These are phyloP conservation scores for Sebastes melanostomus DNA, from an alignment of 2,797 vertebrate genomes.

Conservation along the genomic window DNA sequence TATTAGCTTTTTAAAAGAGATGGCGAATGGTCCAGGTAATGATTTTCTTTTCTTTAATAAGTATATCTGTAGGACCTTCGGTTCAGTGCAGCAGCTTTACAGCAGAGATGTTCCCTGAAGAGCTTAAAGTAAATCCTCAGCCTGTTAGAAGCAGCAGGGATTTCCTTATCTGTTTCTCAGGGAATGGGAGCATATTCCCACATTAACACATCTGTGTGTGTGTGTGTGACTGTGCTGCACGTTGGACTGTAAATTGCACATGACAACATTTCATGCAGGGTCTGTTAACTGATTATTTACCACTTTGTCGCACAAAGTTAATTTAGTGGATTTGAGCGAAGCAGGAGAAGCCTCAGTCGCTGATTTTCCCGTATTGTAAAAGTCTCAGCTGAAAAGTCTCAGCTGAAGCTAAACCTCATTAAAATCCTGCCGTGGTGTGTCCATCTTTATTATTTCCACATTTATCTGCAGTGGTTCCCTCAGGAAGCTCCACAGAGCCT, in stretches of 20 bases:
- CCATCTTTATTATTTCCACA: conserved; percentile 6
- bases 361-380: conserved; percentile 2
- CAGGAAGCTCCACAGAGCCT: background rate
- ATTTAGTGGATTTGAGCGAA: conserved; percentile 3
- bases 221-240: background rate
- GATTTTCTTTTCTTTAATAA: background rate
- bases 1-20: background rate
- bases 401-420: conserved; percentile 32
- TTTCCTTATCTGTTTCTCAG: conserved; percentile 40
- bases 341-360: background rate
- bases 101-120: conserved; percentile 3
- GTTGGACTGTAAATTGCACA: background rate
- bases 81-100: background rate
- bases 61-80: conserved; percentile 1
- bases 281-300: conserved; percentile 39
- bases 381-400: conserved; percentile 4
- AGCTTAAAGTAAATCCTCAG: conserved; percentile 38
- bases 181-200: conserved; percentile 18
- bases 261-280: conserved; percentile 13
- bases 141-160: conserved; percentile 17
- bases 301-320: conserved; percentile 28
- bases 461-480: conserved; percentile 5
- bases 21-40: background rate
- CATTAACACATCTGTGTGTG: conserved; percentile 5
- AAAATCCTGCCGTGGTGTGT: background rate